Conservation (phyloP, 23 tunicate species). For the Halocynthia roretzi region DNA sequence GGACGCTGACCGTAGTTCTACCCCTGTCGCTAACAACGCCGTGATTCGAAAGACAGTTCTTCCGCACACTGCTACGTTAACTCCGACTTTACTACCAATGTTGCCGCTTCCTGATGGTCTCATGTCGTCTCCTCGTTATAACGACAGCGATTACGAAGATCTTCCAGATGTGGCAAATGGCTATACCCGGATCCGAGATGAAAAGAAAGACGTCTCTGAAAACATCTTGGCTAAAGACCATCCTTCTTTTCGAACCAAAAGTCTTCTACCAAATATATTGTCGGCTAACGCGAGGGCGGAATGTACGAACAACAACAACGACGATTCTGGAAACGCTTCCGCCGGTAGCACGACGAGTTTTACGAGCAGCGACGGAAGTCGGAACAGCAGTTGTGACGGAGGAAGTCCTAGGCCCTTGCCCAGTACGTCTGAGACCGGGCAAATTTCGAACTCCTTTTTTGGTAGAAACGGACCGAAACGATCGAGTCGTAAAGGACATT, state of each 20-base stretch:
- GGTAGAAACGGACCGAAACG: constrained; percentile 21
- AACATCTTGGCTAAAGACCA: constrained; percentile 39
- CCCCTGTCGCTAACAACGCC: neutral
- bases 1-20: neutral
- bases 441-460: constrained; percentile 20
- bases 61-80: too few species aligned
- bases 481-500: constrained; percentile 26
- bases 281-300: constrained; percentile 16
- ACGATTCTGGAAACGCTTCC: constrained; percentile 91
- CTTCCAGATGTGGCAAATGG: constrained; percentile 8
- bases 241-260: neutral
- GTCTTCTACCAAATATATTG: neutral
- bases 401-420: constrained; percentile 58
- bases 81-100: constrained; percentile 63
- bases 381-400: constrained; percentile 88
- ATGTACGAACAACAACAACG: constrained; percentile 34
- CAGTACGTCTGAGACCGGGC: constrained; percentile 18
- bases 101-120: constrained; percentile 61
- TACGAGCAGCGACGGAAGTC: constrained; percentile 78
- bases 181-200: neutral
- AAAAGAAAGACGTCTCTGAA: constrained; percentile 20
- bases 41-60: neutral
- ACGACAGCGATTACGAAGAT: constrained; percentile 88
- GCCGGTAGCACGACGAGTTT: constrained; percentile 80
- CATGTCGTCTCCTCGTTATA: constrained; percentile 16